phyloP scores from a whole-genome alignment of 1,140 invertebrate species.

The Harpegnathos saltator region DNA sequence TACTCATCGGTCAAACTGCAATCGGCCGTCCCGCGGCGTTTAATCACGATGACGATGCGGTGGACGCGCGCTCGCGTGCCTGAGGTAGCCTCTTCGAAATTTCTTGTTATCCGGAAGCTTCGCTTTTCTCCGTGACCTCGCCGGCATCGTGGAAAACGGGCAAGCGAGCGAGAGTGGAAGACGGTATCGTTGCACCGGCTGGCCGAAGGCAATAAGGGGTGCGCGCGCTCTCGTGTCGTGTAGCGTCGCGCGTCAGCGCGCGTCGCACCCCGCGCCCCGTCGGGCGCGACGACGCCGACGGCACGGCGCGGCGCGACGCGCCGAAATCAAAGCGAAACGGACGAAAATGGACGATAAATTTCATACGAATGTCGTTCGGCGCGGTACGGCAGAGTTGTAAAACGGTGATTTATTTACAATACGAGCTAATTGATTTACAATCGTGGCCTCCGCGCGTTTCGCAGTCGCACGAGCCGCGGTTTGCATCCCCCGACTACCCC shows the following conservation, averaged over 20 bases:
- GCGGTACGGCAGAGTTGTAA: constrained; percentile 80
- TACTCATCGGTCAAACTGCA: not conserved
- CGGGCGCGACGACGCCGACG: constrained; percentile 6
- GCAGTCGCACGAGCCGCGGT: constrained; percentile 30
- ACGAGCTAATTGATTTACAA: constrained; percentile 85
- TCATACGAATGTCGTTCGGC: constrained; percentile 79
- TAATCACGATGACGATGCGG: no score
- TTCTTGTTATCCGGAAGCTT: not conserved
- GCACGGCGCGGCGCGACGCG: not conserved
- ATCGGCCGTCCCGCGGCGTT: constrained; percentile 39
- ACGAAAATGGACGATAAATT: constrained; percentile 84
- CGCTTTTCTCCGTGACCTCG: not conserved
- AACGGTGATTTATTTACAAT: constrained; percentile 85
- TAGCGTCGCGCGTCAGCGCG: no score
- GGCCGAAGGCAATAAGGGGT: constrained; percentile 18
- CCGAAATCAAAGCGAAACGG: constrained; percentile 68
- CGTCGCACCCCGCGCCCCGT: not conserved
- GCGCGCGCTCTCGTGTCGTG: not conserved
- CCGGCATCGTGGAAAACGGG: not conserved
- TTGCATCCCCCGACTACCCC: constrained; percentile 28
- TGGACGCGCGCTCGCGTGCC: not conserved
- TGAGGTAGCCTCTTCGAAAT: not conserved
- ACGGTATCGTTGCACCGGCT: not conserved
- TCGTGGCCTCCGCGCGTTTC: constrained; percentile 68
- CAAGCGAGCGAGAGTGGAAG: not conserved